A percentile compares a stretch with the other conserved stretches of the same genome.
These are phyloP conservation scores for Podarcis cretensis DNA, from an alignment of 2,113 vertebrate genomes.

Conservation along the genomic window DNA sequence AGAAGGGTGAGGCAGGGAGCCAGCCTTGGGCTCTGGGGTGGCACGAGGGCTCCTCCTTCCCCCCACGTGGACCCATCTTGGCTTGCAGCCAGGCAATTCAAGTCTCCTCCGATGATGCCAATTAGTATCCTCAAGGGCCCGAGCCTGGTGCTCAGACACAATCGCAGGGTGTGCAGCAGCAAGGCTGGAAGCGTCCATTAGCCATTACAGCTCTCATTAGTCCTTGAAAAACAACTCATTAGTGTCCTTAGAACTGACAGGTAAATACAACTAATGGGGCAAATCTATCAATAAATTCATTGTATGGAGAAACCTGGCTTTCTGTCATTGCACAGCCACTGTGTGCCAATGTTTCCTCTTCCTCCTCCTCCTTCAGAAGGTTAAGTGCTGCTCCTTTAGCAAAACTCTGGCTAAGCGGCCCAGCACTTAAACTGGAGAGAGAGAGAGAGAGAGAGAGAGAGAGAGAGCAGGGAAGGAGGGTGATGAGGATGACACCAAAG, in stretches of 20 bases:
- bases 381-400: constrained; percentile 66
- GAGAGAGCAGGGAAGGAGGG: constrained; percentile 8
- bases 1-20: constrained; percentile 25
- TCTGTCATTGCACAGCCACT: constrained; percentile 52
- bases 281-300: constrained; percentile 90
- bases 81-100: constrained; percentile 75
- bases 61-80: constrained; percentile 69
- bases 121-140: constrained; percentile 79
- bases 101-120: constrained; percentile 77
- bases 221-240: constrained; percentile 93
- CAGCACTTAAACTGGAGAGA: constrained; percentile 60
- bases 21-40: constrained; percentile 51
- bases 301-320: constrained; percentile 82
- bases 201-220: constrained; percentile 91
- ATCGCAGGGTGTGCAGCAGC: constrained; percentile 69
- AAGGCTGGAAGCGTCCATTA: constrained; percentile 92
- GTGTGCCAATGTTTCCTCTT: constrained; percentile 54
- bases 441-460: constrained; percentile 30
- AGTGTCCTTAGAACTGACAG: constrained; percentile 88
- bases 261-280: constrained; percentile 92
- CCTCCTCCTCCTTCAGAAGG: constrained; percentile 47
- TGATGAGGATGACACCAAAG: constrained; percentile 66
- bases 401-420: constrained; percentile 54
- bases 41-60: constrained; percentile 42
- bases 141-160: constrained; percentile 65